Conservation (phyloP, 2,888 invertebrate genomes). For the Lepidonotus clava region DNA sequence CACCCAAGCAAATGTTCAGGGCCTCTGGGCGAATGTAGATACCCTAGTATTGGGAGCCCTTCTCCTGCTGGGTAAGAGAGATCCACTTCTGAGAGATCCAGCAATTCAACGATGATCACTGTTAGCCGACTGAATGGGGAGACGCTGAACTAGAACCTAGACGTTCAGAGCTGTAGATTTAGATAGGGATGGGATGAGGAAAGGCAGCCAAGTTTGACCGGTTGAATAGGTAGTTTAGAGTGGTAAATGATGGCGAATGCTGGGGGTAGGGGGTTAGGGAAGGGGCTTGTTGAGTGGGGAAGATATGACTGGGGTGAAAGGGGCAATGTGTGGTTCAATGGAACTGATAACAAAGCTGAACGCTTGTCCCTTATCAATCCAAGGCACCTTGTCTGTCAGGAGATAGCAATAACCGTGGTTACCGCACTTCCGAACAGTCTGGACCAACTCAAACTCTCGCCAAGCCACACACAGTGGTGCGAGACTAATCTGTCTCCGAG, state of each 20-base stretch:
- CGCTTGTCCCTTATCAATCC: conserved; percentile 9
- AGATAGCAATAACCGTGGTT: neutral
- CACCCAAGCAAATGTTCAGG: neutral
- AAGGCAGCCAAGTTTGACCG: too few species aligned
- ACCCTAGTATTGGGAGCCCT: neutral
- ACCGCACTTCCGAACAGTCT: neutral
- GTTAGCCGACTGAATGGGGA: too few species aligned
- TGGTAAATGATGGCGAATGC: too few species aligned
- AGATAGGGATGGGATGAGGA: too few species aligned
- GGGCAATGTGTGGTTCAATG: neutral
- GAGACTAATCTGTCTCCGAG: conserved; percentile 42
- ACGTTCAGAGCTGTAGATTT: too few species aligned
- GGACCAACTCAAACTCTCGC: neutral
- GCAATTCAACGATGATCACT: too few species aligned
- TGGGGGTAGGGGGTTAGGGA: neutral
- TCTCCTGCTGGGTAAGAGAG: too few species aligned
- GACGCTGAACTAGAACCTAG: too few species aligned
- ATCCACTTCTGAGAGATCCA: too few species aligned
- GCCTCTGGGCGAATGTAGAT: neutral
- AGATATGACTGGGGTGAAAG: too few species aligned
- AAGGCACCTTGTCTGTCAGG: neutral
- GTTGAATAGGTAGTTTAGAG: too few species aligned
- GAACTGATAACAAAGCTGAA: conserved; percentile 12
- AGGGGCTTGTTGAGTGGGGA: too few species aligned
- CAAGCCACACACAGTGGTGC: conserved; percentile 14